A percentile compares a stretch with the other conserved stretches of the same genome.
Evolutionary conservation across 2,888 invertebrate genomes (phyloP).

Genomic region (Sthenelais limicola): DNA sequence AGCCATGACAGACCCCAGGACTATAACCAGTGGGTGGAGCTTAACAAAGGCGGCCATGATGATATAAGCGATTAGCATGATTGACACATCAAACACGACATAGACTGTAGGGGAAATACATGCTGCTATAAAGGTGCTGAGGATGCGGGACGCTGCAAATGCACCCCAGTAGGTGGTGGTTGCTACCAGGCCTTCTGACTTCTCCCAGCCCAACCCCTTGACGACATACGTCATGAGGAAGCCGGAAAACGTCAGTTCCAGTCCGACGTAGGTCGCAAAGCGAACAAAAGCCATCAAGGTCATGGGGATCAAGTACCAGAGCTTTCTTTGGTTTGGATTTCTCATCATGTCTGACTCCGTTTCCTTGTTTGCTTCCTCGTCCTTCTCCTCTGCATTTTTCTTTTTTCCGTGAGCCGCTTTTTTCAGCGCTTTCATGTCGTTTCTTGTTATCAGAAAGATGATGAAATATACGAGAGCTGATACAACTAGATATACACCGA

Average conservation of each 20-base stretch:
- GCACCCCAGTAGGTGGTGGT: constrained; percentile 11
- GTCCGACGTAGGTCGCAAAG: constrained; percentile 18
- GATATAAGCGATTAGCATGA: not conserved
- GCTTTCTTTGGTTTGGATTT: constrained; percentile 8
- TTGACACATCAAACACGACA: not conserved
- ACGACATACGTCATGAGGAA: constrained; percentile 25
- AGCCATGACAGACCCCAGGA: not conserved
- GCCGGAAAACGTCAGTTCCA: constrained; percentile 21
- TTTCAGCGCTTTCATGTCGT: constrained; percentile 5
- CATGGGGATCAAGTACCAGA: constrained; percentile 24
- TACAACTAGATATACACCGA: not conserved
- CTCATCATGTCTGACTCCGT: not conserved
- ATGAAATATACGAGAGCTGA: not conserved
- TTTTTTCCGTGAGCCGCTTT: not conserved
- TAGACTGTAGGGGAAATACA: constrained; percentile 5
- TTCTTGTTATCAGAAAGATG: not conserved
- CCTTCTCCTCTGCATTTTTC: not conserved
- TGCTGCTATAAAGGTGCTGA: constrained; percentile 1
- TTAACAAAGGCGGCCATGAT: not conserved
- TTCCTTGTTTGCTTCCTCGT: no score
- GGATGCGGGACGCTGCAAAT: constrained; percentile 11
- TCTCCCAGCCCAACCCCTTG: constrained; percentile 18
- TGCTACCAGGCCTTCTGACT: constrained; percentile 5
- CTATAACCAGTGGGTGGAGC: not conserved
- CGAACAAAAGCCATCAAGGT: not conserved